Conservation (phyloP, 2,113 vertebrate genomes). For the Micronycteris hirsuta region DNA sequence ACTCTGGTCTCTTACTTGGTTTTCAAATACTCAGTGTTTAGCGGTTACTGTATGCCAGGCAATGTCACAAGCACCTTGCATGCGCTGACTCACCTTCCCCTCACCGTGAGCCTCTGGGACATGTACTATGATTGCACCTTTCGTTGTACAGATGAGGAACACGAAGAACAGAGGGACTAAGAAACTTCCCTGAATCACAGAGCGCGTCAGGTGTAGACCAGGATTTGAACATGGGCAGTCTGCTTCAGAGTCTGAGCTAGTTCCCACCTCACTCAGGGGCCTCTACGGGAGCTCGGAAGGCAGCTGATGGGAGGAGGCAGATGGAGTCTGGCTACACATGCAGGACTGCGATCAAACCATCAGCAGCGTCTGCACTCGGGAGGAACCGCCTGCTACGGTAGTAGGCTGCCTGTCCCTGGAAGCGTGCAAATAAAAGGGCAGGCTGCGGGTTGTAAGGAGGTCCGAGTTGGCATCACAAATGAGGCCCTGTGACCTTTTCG, state of each 20-base stretch:
- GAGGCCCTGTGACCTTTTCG: not conserved
- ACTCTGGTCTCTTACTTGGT: not conserved
- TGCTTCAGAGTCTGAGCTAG: not conserved
- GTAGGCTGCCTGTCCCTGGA: not conserved
- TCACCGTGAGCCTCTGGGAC: not conserved
- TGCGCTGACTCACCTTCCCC: not conserved
- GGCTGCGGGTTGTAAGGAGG: not conserved
- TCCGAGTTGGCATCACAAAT: not conserved
- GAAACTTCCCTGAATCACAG: not conserved
- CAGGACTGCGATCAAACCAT: not conserved
- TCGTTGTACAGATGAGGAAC: not conserved
- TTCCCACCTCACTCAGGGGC: not conserved
- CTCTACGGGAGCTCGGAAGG: not conserved
- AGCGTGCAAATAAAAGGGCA: not conserved
- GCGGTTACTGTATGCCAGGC: not conserved
- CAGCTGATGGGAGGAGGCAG: not conserved
- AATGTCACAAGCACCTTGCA: not conserved
- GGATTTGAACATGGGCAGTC: not conserved
- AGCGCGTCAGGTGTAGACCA: not conserved
- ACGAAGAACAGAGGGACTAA: not conserved
- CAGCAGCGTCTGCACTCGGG: not conserved
- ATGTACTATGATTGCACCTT: not conserved
- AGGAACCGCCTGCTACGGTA: not conserved
- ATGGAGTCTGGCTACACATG: rapidly evolving
- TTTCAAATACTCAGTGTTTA: not conserved